A percentile compares a stretch with the other conserved stretches of the same genome.
Evolutionary conservation across 1,140 invertebrate species (phyloP).

Genomic region (Sweltsa coloradensis): DNA sequence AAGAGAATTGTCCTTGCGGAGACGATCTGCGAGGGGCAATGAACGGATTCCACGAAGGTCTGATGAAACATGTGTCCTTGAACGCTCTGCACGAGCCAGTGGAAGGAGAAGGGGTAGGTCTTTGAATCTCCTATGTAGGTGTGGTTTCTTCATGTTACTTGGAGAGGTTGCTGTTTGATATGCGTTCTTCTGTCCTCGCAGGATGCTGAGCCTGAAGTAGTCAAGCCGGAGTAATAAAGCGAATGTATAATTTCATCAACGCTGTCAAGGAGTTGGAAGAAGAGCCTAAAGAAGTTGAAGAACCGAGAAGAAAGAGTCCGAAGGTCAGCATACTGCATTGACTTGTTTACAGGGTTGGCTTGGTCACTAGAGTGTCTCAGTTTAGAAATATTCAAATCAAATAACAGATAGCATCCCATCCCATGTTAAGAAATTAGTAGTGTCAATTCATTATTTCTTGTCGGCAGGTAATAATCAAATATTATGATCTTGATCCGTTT

Average conservation of each 20-base stretch:
- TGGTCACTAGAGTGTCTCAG: too few relatives aligned
- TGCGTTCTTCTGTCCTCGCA: conserved; percentile 1
- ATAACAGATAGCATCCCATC: too few relatives aligned
- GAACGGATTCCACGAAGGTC: conserved; percentile 61
- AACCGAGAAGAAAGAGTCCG: conserved; percentile 63
- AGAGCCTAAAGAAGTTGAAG: conserved; percentile 53
- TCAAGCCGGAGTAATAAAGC: conserved; percentile 63
- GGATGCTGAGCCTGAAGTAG: conserved; percentile 25
- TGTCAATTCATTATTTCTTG: too few relatives aligned
- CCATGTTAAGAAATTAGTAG: too few relatives aligned
- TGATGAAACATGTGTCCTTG: conserved; percentile 71
- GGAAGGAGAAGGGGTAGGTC: too few relatives aligned
- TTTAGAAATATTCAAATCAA: too few relatives aligned
- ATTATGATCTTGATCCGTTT: too few relatives aligned
- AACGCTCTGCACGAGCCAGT: conserved; percentile 60
- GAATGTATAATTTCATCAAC: conserved; percentile 73
- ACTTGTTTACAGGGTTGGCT: neutral
- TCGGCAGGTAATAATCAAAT: neutral
- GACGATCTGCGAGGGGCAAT: conserved; percentile 71
- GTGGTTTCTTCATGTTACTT: too few relatives aligned
- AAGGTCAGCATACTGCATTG: conserved; percentile 39
- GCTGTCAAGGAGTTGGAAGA: conserved; percentile 77
- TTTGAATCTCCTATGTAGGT: too few relatives aligned
- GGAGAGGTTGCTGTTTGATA: too few relatives aligned
- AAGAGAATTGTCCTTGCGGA: conserved; percentile 78